phyloP scores from a whole-genome alignment of 2,113 vertebrate species.

The Climacteris rufus region DNA sequence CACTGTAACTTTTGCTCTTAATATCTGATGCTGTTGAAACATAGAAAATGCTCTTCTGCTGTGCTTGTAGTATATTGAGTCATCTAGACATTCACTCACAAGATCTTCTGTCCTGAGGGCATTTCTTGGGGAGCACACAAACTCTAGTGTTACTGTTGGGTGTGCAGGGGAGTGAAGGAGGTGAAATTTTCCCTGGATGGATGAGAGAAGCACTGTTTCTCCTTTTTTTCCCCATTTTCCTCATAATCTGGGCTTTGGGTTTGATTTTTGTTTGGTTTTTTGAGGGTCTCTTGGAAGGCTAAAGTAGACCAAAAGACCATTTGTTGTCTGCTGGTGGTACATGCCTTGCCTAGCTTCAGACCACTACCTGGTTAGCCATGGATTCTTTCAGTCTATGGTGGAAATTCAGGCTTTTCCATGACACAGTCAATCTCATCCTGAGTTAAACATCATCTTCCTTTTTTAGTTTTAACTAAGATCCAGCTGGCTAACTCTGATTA shows the following conservation, averaged over 20 bases:
- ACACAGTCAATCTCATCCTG: not conserved
- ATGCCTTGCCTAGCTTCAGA: not conserved
- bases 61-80: not conserved
- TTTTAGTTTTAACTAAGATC: not conserved
- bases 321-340: not conserved
- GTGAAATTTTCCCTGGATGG: not conserved
- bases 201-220: not conserved
- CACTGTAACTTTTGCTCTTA: constrained; percentile 1
- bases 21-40: not conserved
- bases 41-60: not conserved
- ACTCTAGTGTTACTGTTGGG: not conserved
- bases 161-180: not conserved
- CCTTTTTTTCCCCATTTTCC: no score
- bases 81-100: not conserved
- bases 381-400: not conserved
- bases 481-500: not conserved
- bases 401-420: not conserved
- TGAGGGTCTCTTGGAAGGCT: not conserved
- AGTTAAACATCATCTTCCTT: not conserved
- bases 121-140: not conserved
- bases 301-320: not conserved
- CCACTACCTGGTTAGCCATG: not conserved
- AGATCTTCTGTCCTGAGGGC: not conserved
- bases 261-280: not conserved
- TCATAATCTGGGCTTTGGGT: not conserved